Base-by-base conservation (phyloP, 2,888 invertebrate genomes). In the Cylloceria caligata region DNA sequence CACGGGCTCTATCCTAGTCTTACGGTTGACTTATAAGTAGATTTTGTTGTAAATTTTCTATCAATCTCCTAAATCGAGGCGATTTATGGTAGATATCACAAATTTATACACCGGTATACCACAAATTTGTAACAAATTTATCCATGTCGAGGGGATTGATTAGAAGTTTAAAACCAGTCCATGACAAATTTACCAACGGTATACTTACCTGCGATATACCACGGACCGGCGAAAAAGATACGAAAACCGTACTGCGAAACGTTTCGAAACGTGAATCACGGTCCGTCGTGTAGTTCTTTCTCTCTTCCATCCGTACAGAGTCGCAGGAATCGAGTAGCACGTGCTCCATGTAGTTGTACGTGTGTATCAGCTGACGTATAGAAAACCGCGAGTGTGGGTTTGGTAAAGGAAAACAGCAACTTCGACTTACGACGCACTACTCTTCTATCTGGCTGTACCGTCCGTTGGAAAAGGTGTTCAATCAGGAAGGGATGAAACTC, bases 241-340 rank as follows among this genome's bases (percentile, higher is more conserved):
- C 52, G 76, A 72, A 72, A 68, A 81, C 72, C 45, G 72, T 67
- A 68, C 67, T 62, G 76, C 45, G 19, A 62, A 76, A 76, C 73
- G 81, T 76, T 81, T 81, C 76, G 76, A 76, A 74, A 81, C 60
- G 47, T 68, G 68, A 72, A 77, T 76, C 81, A 73, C 60, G 21
- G 57, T 21, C 36, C 55, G 62, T 27, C 49, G 21, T 19, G 36
- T 16, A 62, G 72, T 69, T 68, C 68, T 39, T 42, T 52, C 42
- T 69, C 52, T 72, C 77, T 77, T 77, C n/a, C 77, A 77, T 81
- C 60, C 55, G 57, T 52, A 68, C 73, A 72, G 24, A 42, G 77
- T 52, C 27, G 36, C 36, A 60, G 60, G 72, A 78, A 72, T 27
- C 62, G 69, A 52, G 45, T 65, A 47, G 65, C 72, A 78, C 39